Evolutionary conservation across 1,140 invertebrate genomes (phyloP).

Genomic region (Musca domestica): DNA sequence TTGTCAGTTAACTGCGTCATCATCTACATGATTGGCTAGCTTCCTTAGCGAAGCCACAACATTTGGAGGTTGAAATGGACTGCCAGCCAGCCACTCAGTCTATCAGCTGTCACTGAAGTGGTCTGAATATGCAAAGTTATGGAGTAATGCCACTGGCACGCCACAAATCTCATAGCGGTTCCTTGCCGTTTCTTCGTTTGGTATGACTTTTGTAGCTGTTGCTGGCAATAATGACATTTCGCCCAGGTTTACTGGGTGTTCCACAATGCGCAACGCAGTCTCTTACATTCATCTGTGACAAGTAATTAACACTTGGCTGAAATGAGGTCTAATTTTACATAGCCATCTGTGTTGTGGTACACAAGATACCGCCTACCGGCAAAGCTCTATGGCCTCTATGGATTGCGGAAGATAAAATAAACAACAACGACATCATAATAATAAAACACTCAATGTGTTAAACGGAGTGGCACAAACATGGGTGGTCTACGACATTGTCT

Average conservation of each 20-base stretch:
- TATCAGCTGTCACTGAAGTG: not conserved
- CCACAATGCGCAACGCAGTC: not conserved
- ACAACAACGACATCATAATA: too few relatives aligned
- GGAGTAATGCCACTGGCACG: not conserved
- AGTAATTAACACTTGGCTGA: slow-evolving; percentile 20
- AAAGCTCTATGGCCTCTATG: too few relatives aligned
- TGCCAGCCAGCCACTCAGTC: not conserved
- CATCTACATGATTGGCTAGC: not conserved
- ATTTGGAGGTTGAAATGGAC: not conserved
- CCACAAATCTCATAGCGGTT: too few relatives aligned
- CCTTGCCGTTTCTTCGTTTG: too few relatives aligned
- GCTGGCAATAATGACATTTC: slow-evolving; percentile 7
- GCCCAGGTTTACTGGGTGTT: too few relatives aligned
- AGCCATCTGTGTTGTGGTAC: too few relatives aligned
- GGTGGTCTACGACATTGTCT: too few relatives aligned
- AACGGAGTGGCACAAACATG: too few relatives aligned
- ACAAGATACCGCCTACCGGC: too few relatives aligned
- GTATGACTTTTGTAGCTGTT: not conserved
- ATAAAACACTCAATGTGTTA: too few relatives aligned
- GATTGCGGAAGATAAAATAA: too few relatives aligned
- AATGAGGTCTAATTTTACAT: slow-evolving; percentile 10
- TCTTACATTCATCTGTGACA: not conserved
- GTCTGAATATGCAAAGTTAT: slow-evolving; percentile 15
- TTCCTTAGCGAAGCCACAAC: too few relatives aligned
- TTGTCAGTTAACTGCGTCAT: not conserved